phyloP scores from a whole-genome alignment of 2,888 invertebrate genomes.

The Parascotia fuliginaria region DNA sequence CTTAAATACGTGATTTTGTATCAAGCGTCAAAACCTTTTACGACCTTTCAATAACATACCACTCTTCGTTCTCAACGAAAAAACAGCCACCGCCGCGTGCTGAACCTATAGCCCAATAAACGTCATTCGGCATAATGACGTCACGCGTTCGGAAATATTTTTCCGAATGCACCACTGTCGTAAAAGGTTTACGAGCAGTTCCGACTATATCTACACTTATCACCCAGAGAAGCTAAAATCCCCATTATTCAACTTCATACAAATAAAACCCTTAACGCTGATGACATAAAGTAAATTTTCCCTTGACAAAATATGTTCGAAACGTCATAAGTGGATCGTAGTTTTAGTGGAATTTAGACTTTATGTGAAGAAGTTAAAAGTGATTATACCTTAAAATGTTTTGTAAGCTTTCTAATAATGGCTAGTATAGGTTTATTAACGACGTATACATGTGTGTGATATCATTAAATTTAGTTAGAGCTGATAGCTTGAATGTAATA shows the following conservation, averaged over 20 bases:
- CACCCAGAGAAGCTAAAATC: neutral
- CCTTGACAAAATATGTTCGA: neutral
- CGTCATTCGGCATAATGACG: constrained; percentile 63
- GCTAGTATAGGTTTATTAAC: constrained; percentile 66
- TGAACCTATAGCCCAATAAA: constrained; percentile 51
- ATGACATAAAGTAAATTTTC: neutral
- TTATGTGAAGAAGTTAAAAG: neutral
- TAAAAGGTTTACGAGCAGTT: constrained; percentile 77
- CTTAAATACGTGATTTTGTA: too few relatives aligned
- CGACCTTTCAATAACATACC: neutral
- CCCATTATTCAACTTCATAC: neutral
- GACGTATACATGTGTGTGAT: constrained; percentile 50
- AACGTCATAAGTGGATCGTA: neutral
- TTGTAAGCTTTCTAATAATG: neutral
- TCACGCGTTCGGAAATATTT: constrained; percentile 75
- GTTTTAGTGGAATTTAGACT: neutral
- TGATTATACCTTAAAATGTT: neutral
- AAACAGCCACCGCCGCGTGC: constrained; percentile 22
- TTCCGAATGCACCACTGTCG: constrained; percentile 77
- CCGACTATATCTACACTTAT: constrained; percentile 34
- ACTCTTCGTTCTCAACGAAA: neutral
- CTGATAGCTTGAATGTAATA: constrained; percentile 41
- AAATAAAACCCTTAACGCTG: neutral
- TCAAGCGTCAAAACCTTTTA: neutral
- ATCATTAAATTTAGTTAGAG: constrained; percentile 44